Evolutionary conservation across 2,888 invertebrate species (phyloP), one percentile per base, ranked within the genome.

Genomic region (Xestia c-nigrum): DNA sequence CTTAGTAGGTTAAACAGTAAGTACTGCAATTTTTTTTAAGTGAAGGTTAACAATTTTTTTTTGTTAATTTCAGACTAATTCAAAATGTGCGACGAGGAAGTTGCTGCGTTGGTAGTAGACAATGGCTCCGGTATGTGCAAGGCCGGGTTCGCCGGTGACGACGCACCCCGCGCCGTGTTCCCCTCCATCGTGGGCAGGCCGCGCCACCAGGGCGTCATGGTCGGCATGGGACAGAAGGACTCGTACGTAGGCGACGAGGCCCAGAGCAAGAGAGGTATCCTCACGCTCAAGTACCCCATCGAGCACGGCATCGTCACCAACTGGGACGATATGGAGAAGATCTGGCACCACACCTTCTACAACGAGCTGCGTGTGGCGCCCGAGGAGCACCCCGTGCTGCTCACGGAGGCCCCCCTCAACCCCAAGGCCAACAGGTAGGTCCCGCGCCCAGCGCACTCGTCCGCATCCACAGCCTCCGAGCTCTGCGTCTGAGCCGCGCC

Each of bases 321-420:
- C 97, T 99, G 99, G 99, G 99, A 99, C 93, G 99, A 99, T 93
- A 99, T 99, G 99, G 99, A 99, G 97, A 99, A 99, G 97, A 99
- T 99, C 97, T 99, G 99, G 99, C 99, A 99, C 96, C 99, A 99
- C 97, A 99, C 99, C 93, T 99, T 99, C 98, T 99, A 99, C 98
- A 99, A 99, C 95, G 99, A 99, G 96, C 97, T 99, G 94, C 98
- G 99, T 96, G 99, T 99, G 74, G 99, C 99, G 75, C 99, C 99
- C 83, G 99, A 98, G 95, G 98, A 99, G 94, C 98, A 99, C 97
- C 99, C 99, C 87, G 98, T 99, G 86, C 97, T 99, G 90, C 97
- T 99, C 91, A 99, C 99, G 78, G 99, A 99, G 96, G 98, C 98
- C 72, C 99, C 99, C 86, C 97, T 98, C 90, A 99, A 98, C 96